Evolutionary conservation across 1,140 invertebrate genomes (phyloP).

Genomic region (Hormaphis cornu): DNA sequence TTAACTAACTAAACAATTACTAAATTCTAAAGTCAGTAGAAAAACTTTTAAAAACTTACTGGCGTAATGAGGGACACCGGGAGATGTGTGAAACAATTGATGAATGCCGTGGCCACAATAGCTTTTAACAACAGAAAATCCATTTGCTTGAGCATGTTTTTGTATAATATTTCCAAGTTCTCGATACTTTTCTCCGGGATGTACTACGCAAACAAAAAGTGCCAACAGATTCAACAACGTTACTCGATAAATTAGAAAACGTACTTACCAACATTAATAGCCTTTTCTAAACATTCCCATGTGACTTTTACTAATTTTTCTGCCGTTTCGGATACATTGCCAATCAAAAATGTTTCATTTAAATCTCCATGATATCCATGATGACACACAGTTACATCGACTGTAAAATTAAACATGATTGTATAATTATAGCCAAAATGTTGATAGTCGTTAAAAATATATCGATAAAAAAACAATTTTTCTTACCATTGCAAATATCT

Average conservation of each 20-base stretch:
- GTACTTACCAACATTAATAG: slow-evolving; percentile 75
- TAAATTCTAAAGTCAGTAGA: background rate
- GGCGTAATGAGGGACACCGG: slow-evolving; percentile 98
- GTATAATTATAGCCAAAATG: background rate
- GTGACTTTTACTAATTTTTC: slow-evolving; percentile 85
- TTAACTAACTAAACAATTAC: background rate
- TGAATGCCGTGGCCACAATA: slow-evolving; percentile 99
- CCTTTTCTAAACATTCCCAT: slow-evolving; percentile 84
- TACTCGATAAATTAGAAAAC: background rate
- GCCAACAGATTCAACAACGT: background rate
- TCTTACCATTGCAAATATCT: slow-evolving; percentile 82
- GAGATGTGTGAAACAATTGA: slow-evolving; percentile 91
- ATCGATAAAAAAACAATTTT: background rate
- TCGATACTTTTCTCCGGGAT: slow-evolving; percentile 90
- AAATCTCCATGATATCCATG: slow-evolving; percentile 94
- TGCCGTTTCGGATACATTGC: slow-evolving; percentile 72
- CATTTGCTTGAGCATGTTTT: slow-evolving; percentile 89
- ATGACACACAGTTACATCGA: slow-evolving; percentile 97
- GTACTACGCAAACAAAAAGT: slow-evolving; percentile 46
- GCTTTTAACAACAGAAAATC: slow-evolving; percentile 89
- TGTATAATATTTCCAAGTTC: slow-evolving; percentile 98
- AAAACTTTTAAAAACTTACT: slow-evolving; percentile 81
- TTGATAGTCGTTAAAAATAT: background rate
- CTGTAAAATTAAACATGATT: slow-evolving; percentile 46
- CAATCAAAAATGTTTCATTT: slow-evolving; percentile 96